phyloP scores from a whole-genome alignment of 2,888 invertebrate species.

The Agrochola litura region DNA sequence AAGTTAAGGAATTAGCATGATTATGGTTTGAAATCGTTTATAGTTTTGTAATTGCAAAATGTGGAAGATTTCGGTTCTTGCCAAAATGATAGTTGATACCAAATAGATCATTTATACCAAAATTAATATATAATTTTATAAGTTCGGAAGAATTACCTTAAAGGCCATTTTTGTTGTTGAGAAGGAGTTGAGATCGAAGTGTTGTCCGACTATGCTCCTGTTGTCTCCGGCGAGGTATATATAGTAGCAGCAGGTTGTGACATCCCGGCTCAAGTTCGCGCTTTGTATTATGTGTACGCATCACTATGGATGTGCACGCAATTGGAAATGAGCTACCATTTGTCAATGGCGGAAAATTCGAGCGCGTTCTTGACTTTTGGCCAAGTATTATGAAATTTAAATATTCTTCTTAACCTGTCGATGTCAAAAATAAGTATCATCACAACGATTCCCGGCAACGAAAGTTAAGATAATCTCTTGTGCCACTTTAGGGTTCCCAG shows the following conservation, averaged over 20 bases:
- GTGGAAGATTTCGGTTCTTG: neutral
- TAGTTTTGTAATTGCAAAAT: neutral
- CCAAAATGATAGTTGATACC: neutral
- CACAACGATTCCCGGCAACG: too few species aligned
- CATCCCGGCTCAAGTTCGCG: constrained; percentile 82
- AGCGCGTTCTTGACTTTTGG: constrained; percentile 85
- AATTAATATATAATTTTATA: neutral
- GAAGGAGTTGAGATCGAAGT: constrained; percentile 79
- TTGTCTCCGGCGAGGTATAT: constrained; percentile 80
- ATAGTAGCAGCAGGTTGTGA: constrained; percentile 83
- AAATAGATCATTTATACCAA: neutral
- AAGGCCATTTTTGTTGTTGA: constrained; percentile 83
- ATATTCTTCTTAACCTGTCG: constrained; percentile 8
- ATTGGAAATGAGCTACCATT: constrained; percentile 88
- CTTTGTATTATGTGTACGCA: constrained; percentile 86
- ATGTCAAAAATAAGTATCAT: neutral
- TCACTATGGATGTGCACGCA: constrained; percentile 86
- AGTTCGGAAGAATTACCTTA: constrained; percentile 79
- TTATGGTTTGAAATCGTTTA: neutral
- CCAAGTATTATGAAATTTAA: constrained; percentile 82
- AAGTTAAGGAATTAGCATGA: neutral
- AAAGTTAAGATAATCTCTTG: neutral
- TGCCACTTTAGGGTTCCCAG: too few species aligned
- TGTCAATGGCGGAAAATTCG: constrained; percentile 87
- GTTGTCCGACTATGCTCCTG: constrained; percentile 85